Percentiles rank a stretch among this genome's conserved stretches.
These are phyloP conservation scores for Sebastes matsubarae DNA, from an alignment of 2,797 vertebrate genomes.

Conservation along the genomic window DNA sequence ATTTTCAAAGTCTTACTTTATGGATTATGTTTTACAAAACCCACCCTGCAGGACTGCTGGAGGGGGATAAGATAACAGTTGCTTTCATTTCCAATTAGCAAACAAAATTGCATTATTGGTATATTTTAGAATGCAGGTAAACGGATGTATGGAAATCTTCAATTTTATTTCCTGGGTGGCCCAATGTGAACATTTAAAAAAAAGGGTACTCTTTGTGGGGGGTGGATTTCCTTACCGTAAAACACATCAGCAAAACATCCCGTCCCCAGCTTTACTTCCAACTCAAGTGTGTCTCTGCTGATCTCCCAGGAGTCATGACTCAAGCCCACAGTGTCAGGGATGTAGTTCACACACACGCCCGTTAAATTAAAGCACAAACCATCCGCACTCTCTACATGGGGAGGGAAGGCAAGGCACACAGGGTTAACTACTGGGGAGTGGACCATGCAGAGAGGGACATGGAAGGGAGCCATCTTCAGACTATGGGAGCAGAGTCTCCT, in stretches of 20 bases:
- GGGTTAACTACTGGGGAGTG: slow-evolving; percentile 86
- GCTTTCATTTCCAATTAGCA: background rate
- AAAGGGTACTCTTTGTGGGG: background rate
- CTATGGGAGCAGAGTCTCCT: slow-evolving; percentile 42
- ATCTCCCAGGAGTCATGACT: slow-evolving; percentile 99
- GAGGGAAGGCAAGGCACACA: slow-evolving; percentile 74
- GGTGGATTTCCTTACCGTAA: slow-evolving; percentile 91
- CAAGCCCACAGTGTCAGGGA: slow-evolving; percentile 96
- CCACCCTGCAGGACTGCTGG: background rate
- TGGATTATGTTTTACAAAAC: slow-evolving; percentile 6
- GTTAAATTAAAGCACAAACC: slow-evolving; percentile 99
- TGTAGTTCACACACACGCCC: slow-evolving; percentile 91
- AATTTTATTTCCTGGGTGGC: background rate
- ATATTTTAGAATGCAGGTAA: background rate
- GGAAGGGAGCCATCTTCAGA: slow-evolving; percentile 77
- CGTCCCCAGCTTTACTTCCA: slow-evolving; percentile 96
- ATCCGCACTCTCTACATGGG: slow-evolving; percentile 92
- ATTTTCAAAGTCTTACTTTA: background rate
- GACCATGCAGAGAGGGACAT: slow-evolving; percentile 88
- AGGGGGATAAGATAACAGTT: background rate
- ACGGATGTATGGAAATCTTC: background rate
- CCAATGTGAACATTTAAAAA: background rate
- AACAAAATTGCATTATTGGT: background rate
- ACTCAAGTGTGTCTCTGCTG: slow-evolving; percentile 87
- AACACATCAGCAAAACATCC: slow-evolving; percentile 99